Conservation (phyloP, 1,140 invertebrate genomes). For the Apocrypta bakeri region DNA sequence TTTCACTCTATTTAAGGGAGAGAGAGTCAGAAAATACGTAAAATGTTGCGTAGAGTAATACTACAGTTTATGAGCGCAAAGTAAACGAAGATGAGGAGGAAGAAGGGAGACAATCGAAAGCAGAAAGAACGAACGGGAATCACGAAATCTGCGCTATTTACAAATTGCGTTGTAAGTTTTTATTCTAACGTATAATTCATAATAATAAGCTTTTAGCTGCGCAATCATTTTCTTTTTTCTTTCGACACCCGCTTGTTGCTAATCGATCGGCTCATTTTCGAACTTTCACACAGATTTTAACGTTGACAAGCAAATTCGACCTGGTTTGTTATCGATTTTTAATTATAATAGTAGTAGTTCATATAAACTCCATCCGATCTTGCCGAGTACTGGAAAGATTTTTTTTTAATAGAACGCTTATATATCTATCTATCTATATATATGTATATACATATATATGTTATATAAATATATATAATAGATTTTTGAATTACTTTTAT, state of each 20-base stretch:
- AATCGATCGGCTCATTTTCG: constrained; percentile 28
- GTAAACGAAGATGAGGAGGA: constrained; percentile 43
- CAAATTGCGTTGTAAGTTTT: constrained; percentile 16
- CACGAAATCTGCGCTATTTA: constrained; percentile 1
- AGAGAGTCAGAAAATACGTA: constrained; percentile 15
- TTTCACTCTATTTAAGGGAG: constrained; percentile 1
- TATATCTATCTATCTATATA: too few species aligned
- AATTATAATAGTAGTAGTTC: not conserved
- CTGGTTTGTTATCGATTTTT: not conserved
- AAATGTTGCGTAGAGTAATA: constrained; percentile 36
- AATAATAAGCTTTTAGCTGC: not conserved
- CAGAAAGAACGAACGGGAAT: constrained; percentile 46
- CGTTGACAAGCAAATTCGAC: not conserved
- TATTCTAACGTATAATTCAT: not conserved
- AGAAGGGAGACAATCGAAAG: constrained; percentile 47
- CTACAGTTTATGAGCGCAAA: constrained; percentile 27
- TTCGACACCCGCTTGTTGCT: constrained; percentile 33
- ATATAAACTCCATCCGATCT: too few species aligned
- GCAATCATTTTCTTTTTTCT: constrained; percentile 19
- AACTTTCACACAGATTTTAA: constrained; percentile 30
- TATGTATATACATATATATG: too few species aligned
- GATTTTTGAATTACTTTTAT: not conserved
- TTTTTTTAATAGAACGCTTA: too few species aligned
- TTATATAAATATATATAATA: too few species aligned
- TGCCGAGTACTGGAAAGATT: too few species aligned